These are phyloP conservation scores for Martes martes DNA, from an alignment of 2,113 vertebrate genomes.

Conservation along the genomic window DNA sequence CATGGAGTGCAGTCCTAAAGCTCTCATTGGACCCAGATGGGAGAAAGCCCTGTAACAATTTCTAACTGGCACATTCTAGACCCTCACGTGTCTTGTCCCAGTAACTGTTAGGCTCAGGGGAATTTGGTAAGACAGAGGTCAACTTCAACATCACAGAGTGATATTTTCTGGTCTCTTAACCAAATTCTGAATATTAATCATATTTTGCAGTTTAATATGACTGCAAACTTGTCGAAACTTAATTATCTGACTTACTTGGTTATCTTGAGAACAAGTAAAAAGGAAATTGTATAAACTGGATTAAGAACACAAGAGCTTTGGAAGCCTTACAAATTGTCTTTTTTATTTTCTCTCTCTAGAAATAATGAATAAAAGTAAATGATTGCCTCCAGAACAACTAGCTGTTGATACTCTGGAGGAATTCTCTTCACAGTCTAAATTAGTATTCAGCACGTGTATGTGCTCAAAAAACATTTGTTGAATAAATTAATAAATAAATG, in stretches of 20 bases:
- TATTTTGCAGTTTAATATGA: neutral
- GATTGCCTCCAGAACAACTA: neutral
- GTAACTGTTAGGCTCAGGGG: neutral
- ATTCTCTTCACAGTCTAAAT: neutral
- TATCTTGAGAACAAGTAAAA: conserved; percentile 9
- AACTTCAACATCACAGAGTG: neutral
- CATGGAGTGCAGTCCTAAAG: neutral
- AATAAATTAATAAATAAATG: neutral
- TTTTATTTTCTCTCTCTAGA: neutral
- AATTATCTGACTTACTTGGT: neutral
- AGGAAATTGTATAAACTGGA: neutral
- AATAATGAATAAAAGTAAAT: neutral
- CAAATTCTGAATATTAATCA: neutral
- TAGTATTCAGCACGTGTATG: neutral
- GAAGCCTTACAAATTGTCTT: neutral
- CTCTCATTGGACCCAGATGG: neutral
- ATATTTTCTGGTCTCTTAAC: neutral
- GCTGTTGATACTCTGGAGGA: neutral
- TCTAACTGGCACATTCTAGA: neutral
- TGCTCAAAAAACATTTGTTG: neutral
- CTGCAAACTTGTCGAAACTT: conserved; percentile 1
- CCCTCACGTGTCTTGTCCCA: too few species aligned
- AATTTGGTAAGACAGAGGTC: neutral
- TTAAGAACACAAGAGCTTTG: neutral
- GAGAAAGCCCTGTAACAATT: neutral